Evolutionary conservation across 2,113 vertebrate genomes (phyloP).

Genomic region (Mesembrinibis cayennensis): DNA sequence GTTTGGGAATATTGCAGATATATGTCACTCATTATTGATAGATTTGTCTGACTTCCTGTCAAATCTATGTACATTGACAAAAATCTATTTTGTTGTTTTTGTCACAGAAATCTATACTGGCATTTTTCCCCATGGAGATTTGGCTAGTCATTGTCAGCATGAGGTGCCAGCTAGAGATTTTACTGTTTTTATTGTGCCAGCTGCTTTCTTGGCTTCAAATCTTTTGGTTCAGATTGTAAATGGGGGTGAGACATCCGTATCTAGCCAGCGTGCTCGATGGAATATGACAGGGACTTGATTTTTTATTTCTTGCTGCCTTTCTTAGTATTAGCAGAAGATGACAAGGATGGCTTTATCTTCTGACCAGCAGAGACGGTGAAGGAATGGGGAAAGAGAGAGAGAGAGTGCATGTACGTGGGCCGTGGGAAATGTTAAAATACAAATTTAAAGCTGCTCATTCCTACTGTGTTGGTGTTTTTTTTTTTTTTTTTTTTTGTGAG

Average conservation of each 20-base stretch:
- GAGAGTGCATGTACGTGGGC: rapidly evolving
- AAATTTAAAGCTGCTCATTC: neutral
- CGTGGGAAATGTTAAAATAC: neutral
- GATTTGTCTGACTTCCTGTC: slow-evolving; percentile 82
- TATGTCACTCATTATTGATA: slow-evolving; percentile 77
- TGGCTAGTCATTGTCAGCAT: slow-evolving; percentile 79
- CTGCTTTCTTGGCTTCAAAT: slow-evolving; percentile 81
- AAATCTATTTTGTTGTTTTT: slow-evolving; percentile 84
- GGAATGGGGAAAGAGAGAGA: neutral
- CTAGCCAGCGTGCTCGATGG: slow-evolving; percentile 75
- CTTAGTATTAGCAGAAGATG: slow-evolving; percentile 52
- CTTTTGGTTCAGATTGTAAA: slow-evolving; percentile 83
- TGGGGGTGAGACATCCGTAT: slow-evolving; percentile 81
- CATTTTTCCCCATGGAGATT: slow-evolving; percentile 79
- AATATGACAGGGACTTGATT: slow-evolving; percentile 75
- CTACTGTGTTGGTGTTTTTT: neutral
- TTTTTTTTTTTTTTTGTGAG: neutral
- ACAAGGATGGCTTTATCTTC: slow-evolving; percentile 58
- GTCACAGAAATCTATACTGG: slow-evolving; percentile 81
- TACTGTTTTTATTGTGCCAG: slow-evolving; percentile 82
- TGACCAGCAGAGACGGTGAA: slow-evolving; percentile 38
- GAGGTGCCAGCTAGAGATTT: slow-evolving; percentile 81
- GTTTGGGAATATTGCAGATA: slow-evolving; percentile 75
- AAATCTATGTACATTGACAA: slow-evolving; percentile 83
- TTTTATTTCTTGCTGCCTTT: slow-evolving; percentile 63